Evolutionary conservation across 2,113 vertebrate genomes (phyloP), one percentile per base, ranked within the genome.

Genomic region (Actinemys pallida): DNA sequence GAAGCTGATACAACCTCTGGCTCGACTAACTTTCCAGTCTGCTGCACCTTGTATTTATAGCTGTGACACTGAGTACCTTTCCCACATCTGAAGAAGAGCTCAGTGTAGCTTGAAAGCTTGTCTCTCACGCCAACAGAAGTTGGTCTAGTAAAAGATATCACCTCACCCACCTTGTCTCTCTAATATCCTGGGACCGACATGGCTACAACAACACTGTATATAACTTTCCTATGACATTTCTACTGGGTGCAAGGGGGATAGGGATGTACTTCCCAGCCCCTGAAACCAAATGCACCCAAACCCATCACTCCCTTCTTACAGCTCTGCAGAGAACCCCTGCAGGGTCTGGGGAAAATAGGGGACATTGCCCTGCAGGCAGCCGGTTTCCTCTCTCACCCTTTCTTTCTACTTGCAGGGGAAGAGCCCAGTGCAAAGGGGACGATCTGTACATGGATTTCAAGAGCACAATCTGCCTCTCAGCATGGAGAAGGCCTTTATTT

Each of bases 401-500:
- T 72, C 56, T 93, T 86, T 59, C 49, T 92, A 42, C 13, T 81
- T 35, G 27, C 81, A 25, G 75, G 3, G 11, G 75, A 24, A 78
- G 42, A 47, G 42, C 42, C 75, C 11, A 8, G 3, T 47, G 42
- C 22, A 78, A 45, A 27, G 11, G 24, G 24, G 24, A 78, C 2
- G 2, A 22, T n/a, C 35, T 19, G 17, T 72, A 20, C 19, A 10
- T 72, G n/a, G 65, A 72, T 88, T 86, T 20, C 16, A 69, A 54
- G 69, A 94, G 76, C 80, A 42, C 42, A 87, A 35, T 49, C 62
- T 76, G 47, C 47, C 50, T n/a, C 76, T 93, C 31, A 4, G 83
- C 29, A 16, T 5, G 59, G 80, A 90, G 52, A 86, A 90, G 91
- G 22, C 65, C 83, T 93, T 75, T 83, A 81, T 85, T 93, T 91